These are phyloP conservation scores for Embiotoca jacksoni DNA, from an alignment of 2,113 vertebrate genomes.

Conservation along the genomic window DNA sequence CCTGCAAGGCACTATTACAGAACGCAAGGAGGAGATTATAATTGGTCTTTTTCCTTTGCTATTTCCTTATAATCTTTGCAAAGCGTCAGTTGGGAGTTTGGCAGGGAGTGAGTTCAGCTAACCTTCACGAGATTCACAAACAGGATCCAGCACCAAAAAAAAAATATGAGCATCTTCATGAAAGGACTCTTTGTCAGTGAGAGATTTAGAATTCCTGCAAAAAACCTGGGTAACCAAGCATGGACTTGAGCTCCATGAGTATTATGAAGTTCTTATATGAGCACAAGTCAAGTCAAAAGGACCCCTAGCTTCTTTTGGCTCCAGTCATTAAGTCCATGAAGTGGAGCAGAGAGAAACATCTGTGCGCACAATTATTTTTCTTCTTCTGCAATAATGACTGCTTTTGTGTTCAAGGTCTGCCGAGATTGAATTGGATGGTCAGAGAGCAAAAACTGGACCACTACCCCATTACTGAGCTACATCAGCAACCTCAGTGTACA, in stretches of 20 bases:
- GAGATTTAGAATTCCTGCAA: constrained; percentile 44
- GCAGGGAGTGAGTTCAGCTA: constrained; percentile 6
- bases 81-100: constrained; percentile 14
- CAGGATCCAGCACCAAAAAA: constrained; percentile 14
- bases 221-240: constrained; percentile 49
- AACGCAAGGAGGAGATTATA: constrained; percentile 31
- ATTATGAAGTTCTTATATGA: constrained; percentile 56
- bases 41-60: constrained; percentile 33
- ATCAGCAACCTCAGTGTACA: constrained; percentile 44
- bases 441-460: constrained; percentile 21
- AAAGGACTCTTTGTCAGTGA: constrained; percentile 50
- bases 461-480: constrained; percentile 53
- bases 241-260: constrained; percentile 36
- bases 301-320: constrained; percentile 43
- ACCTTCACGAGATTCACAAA: constrained; percentile 31
- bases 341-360: constrained; percentile 63
- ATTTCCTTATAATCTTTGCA: constrained; percentile 46
- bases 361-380: constrained; percentile 57
- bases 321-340: constrained; percentile 67
- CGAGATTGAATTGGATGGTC: constrained; percentile 49
- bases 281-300: constrained; percentile 61
- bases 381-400: constrained; percentile 64
- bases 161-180: constrained; percentile 15
- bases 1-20: constrained; percentile 10
- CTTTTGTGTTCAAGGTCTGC: constrained; percentile 69